Base-by-base conservation (phyloP, 2,797 vertebrate genomes). In the Tokudaia tokunoshimensis region DNA sequence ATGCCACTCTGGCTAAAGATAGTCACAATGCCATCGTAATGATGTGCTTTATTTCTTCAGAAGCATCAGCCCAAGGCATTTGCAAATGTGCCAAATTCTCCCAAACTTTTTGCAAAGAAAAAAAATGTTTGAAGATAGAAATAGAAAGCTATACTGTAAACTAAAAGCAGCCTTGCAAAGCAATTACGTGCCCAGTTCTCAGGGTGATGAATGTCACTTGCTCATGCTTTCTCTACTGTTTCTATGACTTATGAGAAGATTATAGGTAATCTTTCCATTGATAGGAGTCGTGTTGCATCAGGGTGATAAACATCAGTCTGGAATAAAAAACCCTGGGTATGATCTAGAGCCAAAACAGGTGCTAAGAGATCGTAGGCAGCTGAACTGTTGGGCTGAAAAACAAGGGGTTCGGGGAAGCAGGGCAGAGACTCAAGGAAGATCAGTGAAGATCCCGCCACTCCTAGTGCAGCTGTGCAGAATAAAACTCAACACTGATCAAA, bases 181-280 rank as follows among this genome's bases (percentile, higher is more conserved):
- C 96, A 96, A 97, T 97, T 95, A 90, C 80, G 93, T 96, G 89
- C 86, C 91, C 92, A 96, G 89, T 97, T 95, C 79, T 94, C 75
- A 41, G 83, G 89, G 80, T 94, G 92, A 96, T 94, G 93, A 94
- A 98, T 95, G 97, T 90, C 52, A 89, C 57, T 96, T 87, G 80
- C 80, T 96, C 55, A 63, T 92, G 95, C 82, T 96, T 95, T 97
- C 74, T 91, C 81, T 95, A 94, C 70, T 44, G 88, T 94, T 83
- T 92, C 84, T 94, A 74, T 95, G 97, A 94, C 92, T 97, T 97
- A 89, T 24, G 74, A 83, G 93, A 96, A 92, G 86, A 95, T 92
- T 96, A 95, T 92, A 88, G 76, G 91, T 95, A 82, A 96, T 88
- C 55, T 96, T 93, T 94, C 86, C 89, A 94, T 63, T 82, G 83